Percentiles rank a stretch among this genome's conserved stretches.
These are phyloP conservation scores for Pachliopta kotzebuea DNA, from an alignment of 2,888 invertebrate species.

Conservation along the genomic window DNA sequence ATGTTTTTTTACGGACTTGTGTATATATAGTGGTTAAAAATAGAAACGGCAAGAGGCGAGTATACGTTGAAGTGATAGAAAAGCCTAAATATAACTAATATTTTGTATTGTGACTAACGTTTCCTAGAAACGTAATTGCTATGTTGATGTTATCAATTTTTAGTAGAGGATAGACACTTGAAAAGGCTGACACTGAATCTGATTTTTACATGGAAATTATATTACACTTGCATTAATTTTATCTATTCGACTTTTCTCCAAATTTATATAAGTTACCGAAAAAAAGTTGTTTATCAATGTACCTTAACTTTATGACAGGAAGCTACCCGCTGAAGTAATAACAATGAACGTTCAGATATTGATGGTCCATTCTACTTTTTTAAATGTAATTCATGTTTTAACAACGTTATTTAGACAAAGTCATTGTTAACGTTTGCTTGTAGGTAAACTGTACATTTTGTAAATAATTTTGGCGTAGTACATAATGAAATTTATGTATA, in stretches of 20 bases:
- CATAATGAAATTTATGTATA: slow-evolving; percentile 15
- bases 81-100: slow-evolving; percentile 65
- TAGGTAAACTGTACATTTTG: slow-evolving; percentile 66
- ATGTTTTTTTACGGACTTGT: slow-evolving; percentile 41
- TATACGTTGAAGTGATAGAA: slow-evolving; percentile 78
- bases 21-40: slow-evolving; percentile 52
- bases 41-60: slow-evolving; percentile 54
- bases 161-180: slow-evolving; percentile 72
- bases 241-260: slow-evolving; percentile 15
- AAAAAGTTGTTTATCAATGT: slow-evolving; percentile 1
- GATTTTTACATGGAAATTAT: slow-evolving; percentile 49
- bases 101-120: slow-evolving; percentile 68
- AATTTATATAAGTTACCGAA: not conserved
- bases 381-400: slow-evolving; percentile 22
- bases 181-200: slow-evolving; percentile 76
- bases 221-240: slow-evolving; percentile 30
- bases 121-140: slow-evolving; percentile 76
- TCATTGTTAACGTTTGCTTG: slow-evolving; percentile 73
- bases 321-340: slow-evolving; percentile 17
- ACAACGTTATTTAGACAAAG: slow-evolving; percentile 35
- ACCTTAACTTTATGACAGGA: not conserved
- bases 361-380: slow-evolving; percentile 22
- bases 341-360: slow-evolving; percentile 14
- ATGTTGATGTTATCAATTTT: slow-evolving; percentile 73
- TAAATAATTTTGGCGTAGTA: slow-evolving; percentile 50